These are phyloP conservation scores for Megalops cyprinoides DNA, from an alignment of 2,797 vertebrate species.

Conservation along the genomic window DNA sequence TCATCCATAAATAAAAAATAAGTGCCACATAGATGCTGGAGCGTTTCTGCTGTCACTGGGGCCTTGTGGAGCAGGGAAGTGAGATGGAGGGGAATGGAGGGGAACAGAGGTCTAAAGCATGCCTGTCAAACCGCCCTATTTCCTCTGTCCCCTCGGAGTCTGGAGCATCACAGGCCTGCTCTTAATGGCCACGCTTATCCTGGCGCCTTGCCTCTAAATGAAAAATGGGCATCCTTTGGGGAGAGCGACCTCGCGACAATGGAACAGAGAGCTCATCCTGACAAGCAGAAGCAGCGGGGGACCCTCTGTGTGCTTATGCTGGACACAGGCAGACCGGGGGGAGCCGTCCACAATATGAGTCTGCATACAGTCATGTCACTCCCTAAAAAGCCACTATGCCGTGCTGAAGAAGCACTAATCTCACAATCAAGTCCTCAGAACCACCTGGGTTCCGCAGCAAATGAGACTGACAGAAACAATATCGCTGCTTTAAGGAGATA, in stretches of 20 bases:
- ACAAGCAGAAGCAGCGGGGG: neutral
- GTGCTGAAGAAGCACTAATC: neutral
- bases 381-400: neutral
- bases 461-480: neutral
- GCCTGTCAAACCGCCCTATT: neutral
- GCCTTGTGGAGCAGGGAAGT: neutral
- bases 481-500: neutral
- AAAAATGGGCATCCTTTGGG: conserved; percentile 14
- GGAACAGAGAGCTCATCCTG: conserved; percentile 5
- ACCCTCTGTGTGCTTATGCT: neutral
- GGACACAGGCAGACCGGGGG: neutral
- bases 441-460: neutral
- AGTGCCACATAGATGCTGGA: neutral
- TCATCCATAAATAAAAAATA: conserved; percentile 24
- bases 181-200: conserved; percentile 7
- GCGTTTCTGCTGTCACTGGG: conserved; percentile 1
- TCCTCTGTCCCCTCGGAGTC: neutral
- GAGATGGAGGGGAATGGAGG: neutral
- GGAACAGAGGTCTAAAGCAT: neutral
- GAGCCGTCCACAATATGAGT: neutral
- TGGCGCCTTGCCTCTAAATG: neutral
- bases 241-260: neutral
- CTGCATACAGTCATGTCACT: neutral
- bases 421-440: neutral
- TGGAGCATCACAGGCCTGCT: neutral